Evolutionary conservation across 2,797 vertebrate species (phyloP).

Genomic region (Microtus californicus): DNA sequence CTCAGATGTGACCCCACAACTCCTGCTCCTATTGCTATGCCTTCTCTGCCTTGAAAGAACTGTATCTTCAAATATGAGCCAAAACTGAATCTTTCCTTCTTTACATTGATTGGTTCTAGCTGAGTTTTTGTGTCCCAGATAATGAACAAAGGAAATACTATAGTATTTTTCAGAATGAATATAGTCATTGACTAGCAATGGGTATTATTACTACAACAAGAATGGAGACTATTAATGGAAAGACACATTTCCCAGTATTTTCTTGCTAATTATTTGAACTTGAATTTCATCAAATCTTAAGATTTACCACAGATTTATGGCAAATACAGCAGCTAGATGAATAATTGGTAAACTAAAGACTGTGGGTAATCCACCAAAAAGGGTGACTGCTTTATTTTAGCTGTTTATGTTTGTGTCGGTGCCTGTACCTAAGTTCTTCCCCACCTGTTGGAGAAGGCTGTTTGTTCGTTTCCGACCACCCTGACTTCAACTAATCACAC

Average conservation of each 20-base stretch:
- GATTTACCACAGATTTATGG: background rate
- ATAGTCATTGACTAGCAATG: background rate
- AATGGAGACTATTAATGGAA: background rate
- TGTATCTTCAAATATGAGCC: background rate
- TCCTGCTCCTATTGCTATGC: too few species aligned
- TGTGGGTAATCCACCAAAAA: background rate
- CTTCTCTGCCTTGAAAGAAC: background rate
- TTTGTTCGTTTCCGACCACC: accelerated
- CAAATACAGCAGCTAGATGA: background rate
- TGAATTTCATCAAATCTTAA: background rate
- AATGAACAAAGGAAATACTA: background rate
- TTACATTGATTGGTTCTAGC: background rate
- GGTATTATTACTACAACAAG: background rate
- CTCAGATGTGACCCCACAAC: background rate
- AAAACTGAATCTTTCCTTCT: too few species aligned
- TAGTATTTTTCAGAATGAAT: background rate
- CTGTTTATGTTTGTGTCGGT: background rate
- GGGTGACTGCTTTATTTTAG: background rate
- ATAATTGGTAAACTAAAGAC: background rate
- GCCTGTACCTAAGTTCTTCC: background rate
- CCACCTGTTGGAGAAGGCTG: too few species aligned
- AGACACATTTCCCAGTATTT: background rate
- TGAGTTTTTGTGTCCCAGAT: background rate
- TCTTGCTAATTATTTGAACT: background rate
- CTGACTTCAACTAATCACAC: too few species aligned